These are phyloP conservation scores for Chauna torquata DNA, from an alignment of 2,113 vertebrate genomes.

Conservation along the genomic window DNA sequence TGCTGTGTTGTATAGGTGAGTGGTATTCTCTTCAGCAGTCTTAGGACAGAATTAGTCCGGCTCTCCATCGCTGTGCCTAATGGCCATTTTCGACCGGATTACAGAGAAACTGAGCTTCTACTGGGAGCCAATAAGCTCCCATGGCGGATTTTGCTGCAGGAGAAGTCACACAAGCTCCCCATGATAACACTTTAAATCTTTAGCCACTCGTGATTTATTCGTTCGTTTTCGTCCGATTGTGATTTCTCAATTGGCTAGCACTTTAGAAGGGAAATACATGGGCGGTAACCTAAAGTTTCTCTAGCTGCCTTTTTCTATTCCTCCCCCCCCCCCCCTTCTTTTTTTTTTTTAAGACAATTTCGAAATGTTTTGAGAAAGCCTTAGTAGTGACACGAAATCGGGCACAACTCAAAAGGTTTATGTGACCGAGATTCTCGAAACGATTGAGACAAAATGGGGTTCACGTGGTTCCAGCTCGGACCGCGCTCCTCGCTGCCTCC, in stretches of 20 bases:
- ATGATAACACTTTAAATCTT: conserved; percentile 63
- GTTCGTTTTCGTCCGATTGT: conserved; percentile 36
- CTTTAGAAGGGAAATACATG: conserved; percentile 42
- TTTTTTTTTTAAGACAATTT: background rate
- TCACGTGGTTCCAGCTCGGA: background rate
- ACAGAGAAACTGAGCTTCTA: background rate
- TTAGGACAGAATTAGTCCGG: conserved; percentile 12
- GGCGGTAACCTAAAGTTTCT: background rate
- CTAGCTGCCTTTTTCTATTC: background rate
- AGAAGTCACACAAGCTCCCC: conserved; percentile 1
- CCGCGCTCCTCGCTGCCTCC: background rate
- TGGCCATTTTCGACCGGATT: background rate
- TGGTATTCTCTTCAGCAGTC: background rate
- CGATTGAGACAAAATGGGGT: background rate
- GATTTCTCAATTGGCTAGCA: conserved; percentile 58
- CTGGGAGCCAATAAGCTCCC: conserved; percentile 39
- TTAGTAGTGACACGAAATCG: background rate
- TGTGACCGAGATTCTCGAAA: background rate
- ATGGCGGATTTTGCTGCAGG: conserved; percentile 14
- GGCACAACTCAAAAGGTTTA: background rate
- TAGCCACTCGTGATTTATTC: conserved; percentile 20
- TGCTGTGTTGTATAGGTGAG: conserved; percentile 39
- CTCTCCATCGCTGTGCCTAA: background rate
- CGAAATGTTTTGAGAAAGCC: background rate
- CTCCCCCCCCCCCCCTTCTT: no score